phyloP scores from a whole-genome alignment of 1,140 invertebrate genomes.

The Neodiprion fabricii region DNA sequence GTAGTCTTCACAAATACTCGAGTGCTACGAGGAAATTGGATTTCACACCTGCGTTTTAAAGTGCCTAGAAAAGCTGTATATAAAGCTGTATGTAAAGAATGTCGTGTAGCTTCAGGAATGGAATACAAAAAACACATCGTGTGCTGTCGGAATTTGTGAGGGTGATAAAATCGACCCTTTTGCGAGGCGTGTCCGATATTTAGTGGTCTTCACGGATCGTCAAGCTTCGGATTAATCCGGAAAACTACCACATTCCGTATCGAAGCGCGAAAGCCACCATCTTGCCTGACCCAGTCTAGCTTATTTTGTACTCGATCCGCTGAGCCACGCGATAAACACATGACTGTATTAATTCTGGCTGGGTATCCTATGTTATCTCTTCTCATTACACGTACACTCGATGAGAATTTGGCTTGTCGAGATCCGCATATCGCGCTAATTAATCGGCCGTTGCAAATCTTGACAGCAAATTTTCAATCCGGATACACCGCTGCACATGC shows the following conservation, averaged over 20 bases:
- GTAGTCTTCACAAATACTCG: too few species aligned
- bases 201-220: too few species aligned
- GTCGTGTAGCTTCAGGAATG: too few species aligned
- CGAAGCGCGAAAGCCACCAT: background rate
- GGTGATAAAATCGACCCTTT: too few species aligned
- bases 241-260: background rate
- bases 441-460: background rate
- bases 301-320: background rate
- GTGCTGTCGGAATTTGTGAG: too few species aligned
- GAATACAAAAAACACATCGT: too few species aligned
- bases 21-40: too few species aligned
- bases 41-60: too few species aligned
- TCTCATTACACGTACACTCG: background rate
- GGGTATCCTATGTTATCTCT: background rate
- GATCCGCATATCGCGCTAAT: background rate
- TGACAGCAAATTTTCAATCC: background rate
- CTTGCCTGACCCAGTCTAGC: background rate
- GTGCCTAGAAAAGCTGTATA: too few species aligned
- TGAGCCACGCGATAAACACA: background rate
- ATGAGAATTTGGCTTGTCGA: background rate
- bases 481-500: too few species aligned
- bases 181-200: too few species aligned
- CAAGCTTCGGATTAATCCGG: background rate
- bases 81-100: too few species aligned
- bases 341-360: background rate